Conservation (phyloP, 2,797 vertebrate genomes). For the Chelon labrosus region DNA sequence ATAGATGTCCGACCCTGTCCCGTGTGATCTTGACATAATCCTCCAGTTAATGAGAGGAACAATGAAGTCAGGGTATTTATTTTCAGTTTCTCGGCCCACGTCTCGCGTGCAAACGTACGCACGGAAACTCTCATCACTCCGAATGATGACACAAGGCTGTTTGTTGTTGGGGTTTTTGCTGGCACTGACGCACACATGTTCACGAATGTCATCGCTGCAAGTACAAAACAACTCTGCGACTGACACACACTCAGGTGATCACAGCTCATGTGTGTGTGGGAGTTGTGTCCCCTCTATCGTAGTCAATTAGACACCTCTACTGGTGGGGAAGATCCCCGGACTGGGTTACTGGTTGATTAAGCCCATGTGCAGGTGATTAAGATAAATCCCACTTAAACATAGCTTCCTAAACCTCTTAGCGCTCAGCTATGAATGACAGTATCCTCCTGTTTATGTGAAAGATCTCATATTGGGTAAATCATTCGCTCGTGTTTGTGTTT, state of each 20-base stretch:
- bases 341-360: constrained; percentile 53
- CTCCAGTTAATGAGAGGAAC: constrained; percentile 59
- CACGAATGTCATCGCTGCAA: constrained; percentile 13
- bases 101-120: constrained; percentile 24
- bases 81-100: constrained; percentile 49
- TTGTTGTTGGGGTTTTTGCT: constrained; percentile 46
- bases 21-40: constrained; percentile 68
- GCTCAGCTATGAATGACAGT: constrained; percentile 37
- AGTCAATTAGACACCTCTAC: constrained; percentile 47
- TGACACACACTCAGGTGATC: neutral
- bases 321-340: constrained; percentile 35
- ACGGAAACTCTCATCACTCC: constrained; percentile 19
- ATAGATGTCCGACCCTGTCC: constrained; percentile 71
- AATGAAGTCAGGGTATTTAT: constrained; percentile 47
- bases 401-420: constrained; percentile 59
- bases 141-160: constrained; percentile 34
- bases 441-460: constrained; percentile 8
- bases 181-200: constrained; percentile 20
- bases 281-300: neutral
- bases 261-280: neutral
- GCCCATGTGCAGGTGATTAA: constrained; percentile 70
- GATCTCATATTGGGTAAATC: neutral
- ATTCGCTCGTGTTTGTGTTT: constrained; percentile 26
- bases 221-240: neutral
- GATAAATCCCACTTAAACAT: constrained; percentile 71